Evolutionary conservation across 2,797 vertebrate species (phyloP), one percentile per base, ranked within the genome.

Genomic region (Schizopygopsis pylzovi): DNA sequence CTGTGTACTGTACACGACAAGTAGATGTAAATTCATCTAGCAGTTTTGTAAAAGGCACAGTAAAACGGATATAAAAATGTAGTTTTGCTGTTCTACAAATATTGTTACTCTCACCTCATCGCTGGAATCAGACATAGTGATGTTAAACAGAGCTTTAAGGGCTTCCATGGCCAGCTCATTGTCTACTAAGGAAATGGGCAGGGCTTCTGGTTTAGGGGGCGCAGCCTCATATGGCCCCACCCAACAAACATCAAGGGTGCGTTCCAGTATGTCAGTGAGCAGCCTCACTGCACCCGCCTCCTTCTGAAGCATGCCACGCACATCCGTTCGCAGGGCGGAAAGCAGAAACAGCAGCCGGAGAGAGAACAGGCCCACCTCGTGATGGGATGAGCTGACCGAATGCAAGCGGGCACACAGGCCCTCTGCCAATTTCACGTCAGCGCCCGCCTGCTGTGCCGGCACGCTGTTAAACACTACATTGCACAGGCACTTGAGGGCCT

Each of bases 401-500:
- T 93, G 96, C 91, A 99, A 94, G 39, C 94, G 95, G 86, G 89
- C 94, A 88, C 97, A 98, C 83, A 99, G 95, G 88, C 96, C 96
- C 4, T 94, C 92, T 6, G 95, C 97, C 88, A 99, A 93, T 84
- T 97, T 96, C 89, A 99, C 93, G 65, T 99, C 98, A 79, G 97
- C 96, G 54, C 97, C 95, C 28, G 97, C 96, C 94, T 98, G 96
- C 93, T 99, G 98, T 49, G 98, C 98, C 16, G 94, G 93, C 49
- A 94, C 91, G 80, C 98, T 99, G 92, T 99, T 99, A 93, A 97
- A 99, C 87, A 99, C 95, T 71, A 99, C 96, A 49, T 99, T 99
- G 93, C 98, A 99, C 76, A 99, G 95, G 93, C 98, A 99, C 95
- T 99, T 99, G 84, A 99, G 93, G 37, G 98, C 97, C 94, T 99